Percentiles rank a stretch among this genome's conserved stretches.
Evolutionary conservation across 2,888 invertebrate species (phyloP).

Genomic region (Leptinotarsa haldemani): DNA sequence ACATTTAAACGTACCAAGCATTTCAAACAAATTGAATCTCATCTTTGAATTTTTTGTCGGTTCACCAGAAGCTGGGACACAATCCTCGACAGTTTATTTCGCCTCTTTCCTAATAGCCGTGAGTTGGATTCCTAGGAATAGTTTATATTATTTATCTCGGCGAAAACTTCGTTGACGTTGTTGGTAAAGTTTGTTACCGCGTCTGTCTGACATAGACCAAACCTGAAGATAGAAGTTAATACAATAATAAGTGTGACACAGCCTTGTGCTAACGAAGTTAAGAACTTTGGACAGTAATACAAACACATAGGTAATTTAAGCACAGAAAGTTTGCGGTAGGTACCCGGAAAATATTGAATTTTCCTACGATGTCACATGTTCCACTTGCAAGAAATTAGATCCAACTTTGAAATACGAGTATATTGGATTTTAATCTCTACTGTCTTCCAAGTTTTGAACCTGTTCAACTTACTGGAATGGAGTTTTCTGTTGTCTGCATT

Average conservation of each 20-base stretch:
- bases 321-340: neutral
- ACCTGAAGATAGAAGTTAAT: constrained; percentile 11
- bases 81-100: neutral
- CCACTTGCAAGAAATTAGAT: neutral
- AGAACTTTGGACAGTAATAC: constrained; percentile 15
- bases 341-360: constrained; percentile 9
- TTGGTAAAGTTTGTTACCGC: neutral
- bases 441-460: neutral
- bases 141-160: neutral
- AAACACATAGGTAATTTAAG: neutral
- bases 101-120: neutral
- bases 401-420: neutral
- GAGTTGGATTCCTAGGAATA: neutral
- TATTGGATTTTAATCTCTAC: neutral
- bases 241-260: constrained; percentile 18
- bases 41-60: neutral
- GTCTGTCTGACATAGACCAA: neutral
- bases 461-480: too few relatives aligned
- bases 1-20: too few relatives aligned
- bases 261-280: constrained; percentile 11
- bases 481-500: too few relatives aligned
- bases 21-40: too few relatives aligned
- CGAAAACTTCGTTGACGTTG: neutral
- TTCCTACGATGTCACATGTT: constrained; percentile 3
- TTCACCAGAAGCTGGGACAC: neutral